Conservation (phyloP, 2,888 invertebrate genomes). For the Apotomis turbidana region DNA sequence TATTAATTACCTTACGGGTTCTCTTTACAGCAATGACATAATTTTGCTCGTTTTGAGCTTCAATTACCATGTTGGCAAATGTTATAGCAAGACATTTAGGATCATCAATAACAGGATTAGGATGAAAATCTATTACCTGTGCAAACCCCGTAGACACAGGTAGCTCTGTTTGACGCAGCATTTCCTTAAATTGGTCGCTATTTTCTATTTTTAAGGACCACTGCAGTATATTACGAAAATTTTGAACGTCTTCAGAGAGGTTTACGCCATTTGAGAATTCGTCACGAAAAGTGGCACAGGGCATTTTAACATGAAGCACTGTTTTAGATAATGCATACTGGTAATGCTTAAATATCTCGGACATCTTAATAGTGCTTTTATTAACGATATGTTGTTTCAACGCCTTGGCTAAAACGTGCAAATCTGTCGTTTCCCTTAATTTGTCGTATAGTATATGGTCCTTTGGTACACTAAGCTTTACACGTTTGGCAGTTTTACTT, state of each 20-base stretch:
- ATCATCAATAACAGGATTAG: not conserved
- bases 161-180: not conserved
- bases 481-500: not conserved
- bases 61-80: not conserved
- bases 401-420: not conserved
- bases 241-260: not conserved
- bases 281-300: not conserved
- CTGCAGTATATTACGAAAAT: not conserved
- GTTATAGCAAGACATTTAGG: not conserved
- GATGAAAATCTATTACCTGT: not conserved
- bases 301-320: not conserved
- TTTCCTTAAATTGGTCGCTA: not conserved
- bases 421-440: constrained; percentile 1
- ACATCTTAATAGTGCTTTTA: not conserved
- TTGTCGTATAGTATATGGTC: not conserved
- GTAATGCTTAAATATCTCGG: not conserved
- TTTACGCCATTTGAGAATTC: not conserved
- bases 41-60: not conserved
- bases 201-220: not conserved
- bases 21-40: not conserved
- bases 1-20: not conserved
- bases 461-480: not conserved
- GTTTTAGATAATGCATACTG: not conserved
- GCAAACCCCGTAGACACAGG: not conserved
- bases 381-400: not conserved